These are phyloP conservation scores for Drosophila setifemur DNA, from an alignment of 1,140 invertebrate genomes.

Conservation along the genomic window DNA sequence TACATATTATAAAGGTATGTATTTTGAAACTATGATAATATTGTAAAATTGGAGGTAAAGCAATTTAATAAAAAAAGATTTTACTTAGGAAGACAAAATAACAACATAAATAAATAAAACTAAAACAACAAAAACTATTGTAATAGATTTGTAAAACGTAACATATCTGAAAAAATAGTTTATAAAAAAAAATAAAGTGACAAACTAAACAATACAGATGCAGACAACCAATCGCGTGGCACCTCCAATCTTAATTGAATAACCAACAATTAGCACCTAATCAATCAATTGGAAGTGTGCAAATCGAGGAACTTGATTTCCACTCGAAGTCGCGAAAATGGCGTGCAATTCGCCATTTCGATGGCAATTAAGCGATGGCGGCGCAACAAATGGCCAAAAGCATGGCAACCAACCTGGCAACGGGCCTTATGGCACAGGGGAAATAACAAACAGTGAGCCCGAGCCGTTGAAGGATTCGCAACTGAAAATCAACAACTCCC, in stretches of 20 bases:
- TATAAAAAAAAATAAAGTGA: not conserved
- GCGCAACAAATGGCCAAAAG: slow-evolving; percentile 52
- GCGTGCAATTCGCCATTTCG: slow-evolving; percentile 33
- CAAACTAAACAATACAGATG: not conserved
- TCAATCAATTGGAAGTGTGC: slow-evolving; percentile 15
- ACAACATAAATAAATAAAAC: no score
- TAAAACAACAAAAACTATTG: no score
- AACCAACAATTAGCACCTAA: slow-evolving; percentile 36
- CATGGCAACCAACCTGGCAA: slow-evolving; percentile 47
- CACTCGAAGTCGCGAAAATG: slow-evolving; percentile 19
- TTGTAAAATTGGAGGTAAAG: no score
- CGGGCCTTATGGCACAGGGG: slow-evolving; percentile 37
- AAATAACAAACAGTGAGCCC: slow-evolving; percentile 49
- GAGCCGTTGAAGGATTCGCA: not conserved
- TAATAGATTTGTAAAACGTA: no score
- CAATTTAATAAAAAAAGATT: no score
- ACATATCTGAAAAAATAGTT: no score
- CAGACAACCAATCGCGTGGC: not conserved
- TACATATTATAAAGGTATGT: no score
- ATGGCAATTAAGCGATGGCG: slow-evolving; percentile 9
- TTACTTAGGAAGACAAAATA: no score
- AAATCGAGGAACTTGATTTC: slow-evolving; percentile 25
- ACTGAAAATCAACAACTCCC: slow-evolving; percentile 64
- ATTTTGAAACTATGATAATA: no score
- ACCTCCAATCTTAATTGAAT: slow-evolving; percentile 2